Conservation (phyloP, 2,797 vertebrate genomes). For the Centroberyx gerrardi region DNA sequence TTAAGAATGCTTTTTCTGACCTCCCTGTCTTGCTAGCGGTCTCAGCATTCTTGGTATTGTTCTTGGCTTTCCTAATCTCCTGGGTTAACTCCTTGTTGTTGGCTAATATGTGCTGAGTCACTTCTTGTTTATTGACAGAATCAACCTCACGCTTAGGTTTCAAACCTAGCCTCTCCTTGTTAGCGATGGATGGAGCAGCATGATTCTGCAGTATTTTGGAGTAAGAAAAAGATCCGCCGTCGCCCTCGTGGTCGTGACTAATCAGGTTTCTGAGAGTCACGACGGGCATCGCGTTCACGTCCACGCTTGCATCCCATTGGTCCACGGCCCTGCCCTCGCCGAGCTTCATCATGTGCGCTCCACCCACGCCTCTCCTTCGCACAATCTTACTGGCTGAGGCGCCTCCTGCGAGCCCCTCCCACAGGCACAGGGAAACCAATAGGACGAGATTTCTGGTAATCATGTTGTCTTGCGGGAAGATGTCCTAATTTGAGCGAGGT, state of each 20-base stretch:
- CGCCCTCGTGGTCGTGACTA: constrained; percentile 70
- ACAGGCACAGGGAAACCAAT: constrained; percentile 79
- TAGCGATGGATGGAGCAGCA: constrained; percentile 39
- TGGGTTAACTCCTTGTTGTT: constrained; percentile 65
- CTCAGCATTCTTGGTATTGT: constrained; percentile 77
- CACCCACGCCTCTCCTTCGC: constrained; percentile 78
- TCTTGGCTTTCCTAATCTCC: constrained; percentile 74
- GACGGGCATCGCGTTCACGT: constrained; percentile 70
- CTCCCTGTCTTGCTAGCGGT: constrained; percentile 56
- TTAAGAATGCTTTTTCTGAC: constrained; percentile 70
- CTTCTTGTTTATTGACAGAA: constrained; percentile 69
- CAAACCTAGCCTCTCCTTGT: constrained; percentile 70
- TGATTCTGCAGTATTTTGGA: constrained; percentile 72
- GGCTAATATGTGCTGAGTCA: constrained; percentile 27
- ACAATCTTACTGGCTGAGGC: constrained; percentile 70
- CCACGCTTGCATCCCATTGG: constrained; percentile 77
- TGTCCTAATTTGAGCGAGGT: constrained; percentile 80
- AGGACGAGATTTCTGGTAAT: constrained; percentile 78
- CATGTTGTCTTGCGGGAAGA: constrained; percentile 77
- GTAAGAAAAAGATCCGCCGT: constrained; percentile 59
- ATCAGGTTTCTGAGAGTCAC: constrained; percentile 80
- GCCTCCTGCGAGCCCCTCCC: constrained; percentile 65
- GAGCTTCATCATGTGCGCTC: constrained; percentile 54
- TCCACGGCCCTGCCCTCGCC: constrained; percentile 70
- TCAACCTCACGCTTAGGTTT: constrained; percentile 80